Evolutionary conservation across 2,888 invertebrate species (phyloP).

Genomic region (Pediacus dermestoides): DNA sequence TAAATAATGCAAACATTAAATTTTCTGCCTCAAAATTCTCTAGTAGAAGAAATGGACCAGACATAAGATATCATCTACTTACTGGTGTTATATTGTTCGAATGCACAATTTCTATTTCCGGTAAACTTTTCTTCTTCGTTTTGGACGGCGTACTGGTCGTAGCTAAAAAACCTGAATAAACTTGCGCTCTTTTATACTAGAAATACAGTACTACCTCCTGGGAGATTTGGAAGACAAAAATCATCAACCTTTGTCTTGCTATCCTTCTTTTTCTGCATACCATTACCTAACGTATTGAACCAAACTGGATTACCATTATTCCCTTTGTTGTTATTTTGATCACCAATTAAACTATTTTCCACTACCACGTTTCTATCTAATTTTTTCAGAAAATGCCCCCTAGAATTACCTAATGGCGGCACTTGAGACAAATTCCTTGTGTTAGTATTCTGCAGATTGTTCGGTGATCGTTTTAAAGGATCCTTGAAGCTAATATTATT

Average conservation of each 20-base stretch:
- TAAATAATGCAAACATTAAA: too few relatives aligned
- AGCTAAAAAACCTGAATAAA: constrained; percentile 27
- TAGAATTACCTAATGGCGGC: constrained; percentile 36
- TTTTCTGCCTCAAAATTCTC: too few relatives aligned
- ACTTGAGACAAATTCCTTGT: constrained; percentile 30
- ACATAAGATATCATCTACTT: constrained; percentile 18
- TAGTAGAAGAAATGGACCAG: too few relatives aligned
- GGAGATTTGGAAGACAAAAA: constrained; percentile 60
- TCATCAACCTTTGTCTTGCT: constrained; percentile 46
- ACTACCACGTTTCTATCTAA: constrained; percentile 35
- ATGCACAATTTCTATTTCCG: constrained; percentile 32
- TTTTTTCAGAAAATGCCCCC: constrained; percentile 39
- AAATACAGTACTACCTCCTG: too few relatives aligned
- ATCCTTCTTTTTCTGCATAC: constrained; percentile 30
- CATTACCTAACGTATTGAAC: constrained; percentile 29
- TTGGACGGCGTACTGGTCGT: constrained; percentile 43
- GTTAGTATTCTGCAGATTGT: constrained; percentile 35
- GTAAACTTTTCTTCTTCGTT: constrained; percentile 40
- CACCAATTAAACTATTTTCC: constrained; percentile 35
- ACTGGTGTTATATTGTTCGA: constrained; percentile 41
- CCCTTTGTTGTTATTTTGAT: constrained; percentile 21
- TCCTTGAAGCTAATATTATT: constrained; percentile 46
- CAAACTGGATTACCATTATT: constrained; percentile 28
- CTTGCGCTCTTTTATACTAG: constrained; percentile 3
- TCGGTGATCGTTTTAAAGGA: constrained; percentile 39